Evolutionary conservation across 2,113 vertebrate genomes (phyloP).

Genomic region (Oxyruncus cristatus): DNA sequence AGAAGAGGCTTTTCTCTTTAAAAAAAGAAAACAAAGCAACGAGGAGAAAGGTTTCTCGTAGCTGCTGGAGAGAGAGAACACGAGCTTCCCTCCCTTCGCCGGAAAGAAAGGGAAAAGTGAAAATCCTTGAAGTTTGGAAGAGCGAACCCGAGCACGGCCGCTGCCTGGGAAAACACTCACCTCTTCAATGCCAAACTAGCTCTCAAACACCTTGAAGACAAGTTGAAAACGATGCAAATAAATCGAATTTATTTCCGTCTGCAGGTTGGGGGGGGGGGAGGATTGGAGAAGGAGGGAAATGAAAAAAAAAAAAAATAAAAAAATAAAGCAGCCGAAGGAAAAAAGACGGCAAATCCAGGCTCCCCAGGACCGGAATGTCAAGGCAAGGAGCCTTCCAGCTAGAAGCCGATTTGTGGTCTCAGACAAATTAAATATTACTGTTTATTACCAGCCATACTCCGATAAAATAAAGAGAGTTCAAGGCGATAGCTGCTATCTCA

Average conservation of each 20-base stretch:
- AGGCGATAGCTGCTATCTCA: conserved; percentile 76
- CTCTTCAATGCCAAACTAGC: conserved; percentile 65
- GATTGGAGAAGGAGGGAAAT: background rate
- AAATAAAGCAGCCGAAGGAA: background rate
- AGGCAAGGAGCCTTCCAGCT: conserved; percentile 63
- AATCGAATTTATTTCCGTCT: conserved; percentile 63
- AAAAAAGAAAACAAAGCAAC: background rate
- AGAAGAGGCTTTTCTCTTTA: fast-evolving
- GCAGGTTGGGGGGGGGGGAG: conserved; percentile 28
- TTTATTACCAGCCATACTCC: conserved; percentile 78
- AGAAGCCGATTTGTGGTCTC: conserved; percentile 68
- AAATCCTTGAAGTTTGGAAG: background rate
- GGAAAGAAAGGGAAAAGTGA: conserved; percentile 1
- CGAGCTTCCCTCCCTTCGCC: background rate
- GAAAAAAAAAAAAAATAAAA: background rate
- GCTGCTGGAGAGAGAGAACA: background rate
- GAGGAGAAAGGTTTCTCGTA: background rate
- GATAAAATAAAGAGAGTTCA: conserved; percentile 81
- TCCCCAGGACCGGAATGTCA: conserved; percentile 8
- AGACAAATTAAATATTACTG: conserved; percentile 80
- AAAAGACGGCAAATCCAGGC: conserved; percentile 8
- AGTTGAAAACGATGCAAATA: conserved; percentile 53
- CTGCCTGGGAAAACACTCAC: conserved; percentile 66
- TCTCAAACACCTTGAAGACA: conserved; percentile 51
- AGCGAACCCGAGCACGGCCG: conserved; percentile 18